Evolutionary conservation across 2,113 vertebrate genomes (phyloP), one percentile per base, ranked within the genome.

Genomic region (Anoura caudifer): DNA sequence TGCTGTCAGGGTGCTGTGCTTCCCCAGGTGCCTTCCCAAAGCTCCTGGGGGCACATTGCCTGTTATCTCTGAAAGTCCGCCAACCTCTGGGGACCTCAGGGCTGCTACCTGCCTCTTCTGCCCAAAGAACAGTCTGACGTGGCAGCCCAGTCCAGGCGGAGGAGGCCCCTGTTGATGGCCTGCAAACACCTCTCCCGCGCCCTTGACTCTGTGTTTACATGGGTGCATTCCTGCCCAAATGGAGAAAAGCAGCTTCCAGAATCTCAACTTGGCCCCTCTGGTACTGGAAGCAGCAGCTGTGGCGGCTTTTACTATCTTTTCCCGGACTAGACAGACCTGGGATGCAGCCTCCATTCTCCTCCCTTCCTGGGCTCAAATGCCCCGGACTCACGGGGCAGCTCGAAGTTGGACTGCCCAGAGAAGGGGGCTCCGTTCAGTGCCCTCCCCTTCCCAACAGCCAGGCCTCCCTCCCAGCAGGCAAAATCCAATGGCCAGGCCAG

Each of bases 121-220:
- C 56, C 45, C 33, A 3, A 76, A 54, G 38, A 59, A 22, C 15
- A 17, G 3, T 31, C 43, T 41, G 43, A 31, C 2, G 0, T 3
- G 69, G 70, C 43, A 67, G 54, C 31, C 17, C 9, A 0, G 26
- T 41, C 75, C 19, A 38, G 38, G 47, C 1, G 15, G 38, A 36
- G 26, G 31, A 22, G 38, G 26, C 36, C 31, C 28, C 38, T 9
- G 0, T 0, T 12, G 77, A 19, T 3, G n/a, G 14, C 7, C 28
- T 5, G 11, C 2, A 12, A 12, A 61, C 0, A 2, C n/a, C 22
- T 7, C 61, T 6, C 31, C 70, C 19, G 2, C 19, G 3, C 3
- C 4, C 47, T 2, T 3, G 65, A 16, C 10, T 41, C 43, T 0
- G 0, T 4, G 22, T 26, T 12, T 28, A 13, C 5, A 3, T 2